These are phyloP conservation scores for Pempheris klunzingeri DNA, from an alignment of 2,797 vertebrate genomes.

Conservation along the genomic window DNA sequence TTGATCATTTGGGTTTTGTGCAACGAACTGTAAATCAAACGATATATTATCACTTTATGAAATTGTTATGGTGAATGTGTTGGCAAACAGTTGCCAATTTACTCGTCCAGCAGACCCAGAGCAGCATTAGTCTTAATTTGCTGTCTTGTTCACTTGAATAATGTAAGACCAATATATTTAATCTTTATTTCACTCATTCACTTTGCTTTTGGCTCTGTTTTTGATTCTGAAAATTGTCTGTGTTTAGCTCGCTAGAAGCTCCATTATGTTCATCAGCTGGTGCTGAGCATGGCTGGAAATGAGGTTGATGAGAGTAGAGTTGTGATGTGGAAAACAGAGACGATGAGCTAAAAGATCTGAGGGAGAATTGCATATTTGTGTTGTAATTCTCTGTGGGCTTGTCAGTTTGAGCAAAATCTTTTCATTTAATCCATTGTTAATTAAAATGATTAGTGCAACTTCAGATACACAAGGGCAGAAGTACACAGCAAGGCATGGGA, in stretches of 20 bases:
- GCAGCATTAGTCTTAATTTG: background rate
- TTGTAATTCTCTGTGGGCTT: background rate
- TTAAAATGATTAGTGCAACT: background rate
- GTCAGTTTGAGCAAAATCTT: background rate
- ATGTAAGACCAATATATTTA: no score
- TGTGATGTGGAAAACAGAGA: background rate
- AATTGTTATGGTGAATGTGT: background rate
- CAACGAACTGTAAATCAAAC: background rate
- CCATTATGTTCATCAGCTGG: background rate
- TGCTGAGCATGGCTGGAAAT: background rate
- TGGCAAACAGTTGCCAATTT: background rate
- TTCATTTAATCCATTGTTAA: background rate
- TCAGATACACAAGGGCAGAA: conserved; percentile 15
- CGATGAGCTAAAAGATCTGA: background rate
- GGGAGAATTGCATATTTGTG: background rate
- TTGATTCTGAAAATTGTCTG: background rate
- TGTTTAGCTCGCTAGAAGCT: background rate
- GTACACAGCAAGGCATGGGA: conserved; percentile 4
- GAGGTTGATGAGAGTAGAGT: background rate
- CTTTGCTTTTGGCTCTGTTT: background rate
- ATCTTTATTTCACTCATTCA: no score
- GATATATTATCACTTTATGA: background rate
- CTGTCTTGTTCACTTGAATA: background rate
- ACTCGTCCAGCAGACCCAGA: background rate
- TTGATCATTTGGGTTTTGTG: background rate